Evolutionary conservation across 1,140 invertebrate species (phyloP), one percentile per base, ranked within the genome.

Genomic region (Ridgeia piscesae): DNA sequence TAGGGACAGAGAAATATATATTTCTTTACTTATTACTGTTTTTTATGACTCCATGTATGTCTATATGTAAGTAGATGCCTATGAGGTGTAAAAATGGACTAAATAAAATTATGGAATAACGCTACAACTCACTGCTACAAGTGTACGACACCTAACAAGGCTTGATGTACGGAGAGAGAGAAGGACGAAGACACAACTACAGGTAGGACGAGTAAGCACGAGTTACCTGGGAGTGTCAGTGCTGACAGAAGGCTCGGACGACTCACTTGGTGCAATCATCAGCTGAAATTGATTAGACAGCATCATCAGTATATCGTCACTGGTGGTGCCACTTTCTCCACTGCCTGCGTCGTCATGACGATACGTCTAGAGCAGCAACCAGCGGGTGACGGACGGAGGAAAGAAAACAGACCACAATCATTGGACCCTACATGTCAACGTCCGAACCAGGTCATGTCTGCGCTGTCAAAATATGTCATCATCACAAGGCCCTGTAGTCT

Each of bases 281-380:
- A 77, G 58, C 58, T 77, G 58, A 77, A 77, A 77, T 77, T 77
- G 58, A 77, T 77, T 77, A 77, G 58, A 77, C 58, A 77, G 58
- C 58, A 77, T 77, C 58, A 77, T 77, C 58, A 77, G 58, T 77
- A 77, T 77, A 77, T 77, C 58, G 58, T 77, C 58, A 77, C 58
- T 77, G 58, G 58, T 21, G 8, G 14, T 21, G 58, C 27, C 58
- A 77, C 58, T 77, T 77, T 77, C 58, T 77, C 58, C 58, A 77
- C 58, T 31, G 58, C 17, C 58, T 77, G 58, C 58, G 17, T 77
- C 58, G 17, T 77, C 58, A 77, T 77, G 58, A 77, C 27, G 58
- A 77, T 4, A 77, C 17, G 58, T 77, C 58, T 77, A 77, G 58
- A 77, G 58, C 58, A 77, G 58, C 58, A 77, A 77, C 58, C 58